Base-by-base conservation (phyloP, 2,888 invertebrate species). In the Homarus gammarus region DNA sequence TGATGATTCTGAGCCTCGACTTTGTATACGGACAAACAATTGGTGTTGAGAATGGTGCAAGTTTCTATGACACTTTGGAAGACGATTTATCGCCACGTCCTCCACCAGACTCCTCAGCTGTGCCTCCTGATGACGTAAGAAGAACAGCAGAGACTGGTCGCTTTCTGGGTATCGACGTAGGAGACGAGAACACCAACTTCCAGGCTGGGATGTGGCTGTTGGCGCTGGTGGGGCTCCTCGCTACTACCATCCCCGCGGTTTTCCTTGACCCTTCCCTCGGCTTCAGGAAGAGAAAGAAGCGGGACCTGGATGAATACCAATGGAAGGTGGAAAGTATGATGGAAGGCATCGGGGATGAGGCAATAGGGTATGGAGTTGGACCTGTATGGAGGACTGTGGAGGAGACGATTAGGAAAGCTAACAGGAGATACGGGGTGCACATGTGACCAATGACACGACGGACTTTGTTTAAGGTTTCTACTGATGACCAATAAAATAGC, bases 121-220 rank as follows among this genome's bases (percentile, higher is more conserved):
- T 1, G 44, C 33, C n/a, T n/a, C n/a, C n/a, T n/a, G n/a, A n/a
- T n/a, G n/a, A n/a, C n/a, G 38, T 40, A 40, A 15, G 68, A 36
- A 1, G 12, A 64, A 5, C 3, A 18, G 31, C 6, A n/a, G 79
- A 15, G 18, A 36, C 56, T 1, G 51, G 68, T 0, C 64, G 87
- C 10, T 70, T 87, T 56, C 68, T 89, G 49, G 89, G 89, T n/a
- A 68, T 89, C 27, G 84, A 89, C 51, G 78, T 84, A 15, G 89
- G 89, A 2, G 84, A 89, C 61, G 84, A 77, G 10, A 77, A 44
- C 51, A 84, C 89, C 31, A 84, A 89, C 51, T 89, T 89, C 84
- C 84, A 89, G 84, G 89, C 89, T 10, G 89, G 89, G 10, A 85
- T 85, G 89, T 89, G 89, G 89, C 79, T 85, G 8, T 27, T 89